Evolutionary conservation across 2,888 invertebrate genomes (phyloP).

Genomic region (Rhopalosiphum nymphaeae): DNA sequence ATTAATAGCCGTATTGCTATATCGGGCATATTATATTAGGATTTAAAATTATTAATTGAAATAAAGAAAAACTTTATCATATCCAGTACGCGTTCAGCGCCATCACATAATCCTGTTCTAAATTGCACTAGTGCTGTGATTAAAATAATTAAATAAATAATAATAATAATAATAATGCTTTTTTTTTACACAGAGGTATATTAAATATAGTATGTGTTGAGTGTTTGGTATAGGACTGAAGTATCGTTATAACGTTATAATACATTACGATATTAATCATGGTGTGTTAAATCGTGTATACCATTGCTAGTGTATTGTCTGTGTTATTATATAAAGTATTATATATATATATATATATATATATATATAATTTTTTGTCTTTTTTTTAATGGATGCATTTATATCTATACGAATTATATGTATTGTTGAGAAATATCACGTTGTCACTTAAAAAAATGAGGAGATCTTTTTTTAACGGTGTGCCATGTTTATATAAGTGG

Average conservation of each 20-base stretch:
- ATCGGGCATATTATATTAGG: not conserved
- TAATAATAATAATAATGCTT: not conserved
- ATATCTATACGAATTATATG: not conserved
- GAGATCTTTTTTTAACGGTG: not conserved
- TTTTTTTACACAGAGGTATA: not conserved
- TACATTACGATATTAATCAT: not conserved
- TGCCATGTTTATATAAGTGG: not conserved
- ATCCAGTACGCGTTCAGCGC: not conserved
- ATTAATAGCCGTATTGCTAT: not conserved
- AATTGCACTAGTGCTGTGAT: not conserved
- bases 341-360: too few species aligned
- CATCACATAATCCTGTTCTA: not conserved
- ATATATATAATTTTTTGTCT: not conserved
- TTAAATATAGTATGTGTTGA: not conserved
- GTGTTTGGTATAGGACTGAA: not conserved
- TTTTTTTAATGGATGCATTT: not conserved
- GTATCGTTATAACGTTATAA: not conserved
- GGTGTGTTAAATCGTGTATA: not conserved
- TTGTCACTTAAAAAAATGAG: slow-evolving; percentile 13
- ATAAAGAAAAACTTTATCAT: not conserved
- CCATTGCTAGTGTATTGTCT: not conserved
- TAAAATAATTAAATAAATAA: not conserved
- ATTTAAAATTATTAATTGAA: not conserved
- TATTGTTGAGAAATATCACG: not conserved
- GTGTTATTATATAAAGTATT: not conserved